These are phyloP conservation scores for Brachypalpus laphriformis DNA, from an alignment of 2,888 invertebrate genomes.

Conservation along the genomic window DNA sequence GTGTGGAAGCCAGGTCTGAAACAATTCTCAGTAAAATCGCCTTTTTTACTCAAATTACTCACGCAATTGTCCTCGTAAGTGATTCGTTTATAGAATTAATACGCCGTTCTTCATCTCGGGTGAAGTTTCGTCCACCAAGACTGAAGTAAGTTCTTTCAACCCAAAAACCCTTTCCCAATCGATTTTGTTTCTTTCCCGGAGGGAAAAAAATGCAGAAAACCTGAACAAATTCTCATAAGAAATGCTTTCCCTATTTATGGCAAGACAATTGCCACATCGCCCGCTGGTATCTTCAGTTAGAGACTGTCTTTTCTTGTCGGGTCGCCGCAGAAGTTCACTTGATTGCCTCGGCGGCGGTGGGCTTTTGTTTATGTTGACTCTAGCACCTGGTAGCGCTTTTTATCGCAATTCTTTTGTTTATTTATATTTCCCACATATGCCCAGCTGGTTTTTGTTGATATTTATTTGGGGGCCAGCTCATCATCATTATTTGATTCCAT, in stretches of 20 bases:
- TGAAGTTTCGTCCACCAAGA: neutral
- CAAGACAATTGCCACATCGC: slow-evolving; percentile 36
- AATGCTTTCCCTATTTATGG: slow-evolving; percentile 47
- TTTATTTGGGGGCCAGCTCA: slow-evolving; percentile 10
- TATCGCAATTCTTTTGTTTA: slow-evolving; percentile 29
- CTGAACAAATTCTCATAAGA: slow-evolving; percentile 20
- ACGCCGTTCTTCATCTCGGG: neutral
- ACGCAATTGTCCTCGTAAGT: neutral
- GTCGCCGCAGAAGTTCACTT: neutral
- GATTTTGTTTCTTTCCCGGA: neutral
- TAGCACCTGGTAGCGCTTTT: neutral
- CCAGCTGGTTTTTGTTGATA: slow-evolving; percentile 58
- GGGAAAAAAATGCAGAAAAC: neutral
- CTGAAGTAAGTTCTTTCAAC: slow-evolving; percentile 20
- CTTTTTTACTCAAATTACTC: neutral
- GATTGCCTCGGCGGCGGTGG: neutral
- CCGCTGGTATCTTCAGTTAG: slow-evolving; percentile 16
- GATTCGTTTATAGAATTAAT: neutral
- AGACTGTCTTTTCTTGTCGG: neutral
- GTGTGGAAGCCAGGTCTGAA: neutral
- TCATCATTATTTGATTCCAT: neutral
- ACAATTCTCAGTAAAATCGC: neutral
- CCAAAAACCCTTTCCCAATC: neutral
- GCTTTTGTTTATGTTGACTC: slow-evolving; percentile 45
- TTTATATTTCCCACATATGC: slow-evolving; percentile 32